phyloP scores from a whole-genome alignment of 2,113 vertebrate species.

The Oreocharis arfaki region DNA sequence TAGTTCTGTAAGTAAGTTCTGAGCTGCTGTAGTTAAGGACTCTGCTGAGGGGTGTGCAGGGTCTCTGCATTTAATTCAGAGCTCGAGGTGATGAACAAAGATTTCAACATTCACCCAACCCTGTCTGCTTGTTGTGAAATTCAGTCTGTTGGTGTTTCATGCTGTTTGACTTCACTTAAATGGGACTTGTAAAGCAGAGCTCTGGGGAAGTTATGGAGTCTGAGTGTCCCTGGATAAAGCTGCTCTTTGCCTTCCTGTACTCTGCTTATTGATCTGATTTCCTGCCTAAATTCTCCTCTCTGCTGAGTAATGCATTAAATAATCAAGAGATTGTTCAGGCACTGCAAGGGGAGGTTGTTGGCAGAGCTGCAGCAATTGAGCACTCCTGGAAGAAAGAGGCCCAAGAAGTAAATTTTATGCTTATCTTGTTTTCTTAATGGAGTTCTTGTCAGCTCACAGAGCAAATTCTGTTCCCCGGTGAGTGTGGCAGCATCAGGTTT shows the following conservation, averaged over 20 bases:
- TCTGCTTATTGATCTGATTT: background rate
- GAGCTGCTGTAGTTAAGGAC: background rate
- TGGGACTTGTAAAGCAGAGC: background rate
- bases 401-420: background rate
- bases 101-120: background rate
- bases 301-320: background rate
- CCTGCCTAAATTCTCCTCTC: background rate
- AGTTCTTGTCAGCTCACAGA: background rate
- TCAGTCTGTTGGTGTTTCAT: fast-evolving
- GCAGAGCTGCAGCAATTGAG: background rate
- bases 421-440: background rate
- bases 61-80: background rate
- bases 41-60: background rate
- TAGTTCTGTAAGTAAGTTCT: background rate
- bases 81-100: background rate
- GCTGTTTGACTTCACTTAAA: background rate
- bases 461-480: background rate
- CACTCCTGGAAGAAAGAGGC: background rate
- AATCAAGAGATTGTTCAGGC: background rate
- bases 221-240: background rate
- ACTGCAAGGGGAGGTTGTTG: background rate
- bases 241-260: background rate
- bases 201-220: background rate
- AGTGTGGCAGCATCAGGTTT: background rate
- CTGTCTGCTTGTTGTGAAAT: background rate